Conservation (phyloP, 2,888 invertebrate species). For the Dioctria linearis region DNA sequence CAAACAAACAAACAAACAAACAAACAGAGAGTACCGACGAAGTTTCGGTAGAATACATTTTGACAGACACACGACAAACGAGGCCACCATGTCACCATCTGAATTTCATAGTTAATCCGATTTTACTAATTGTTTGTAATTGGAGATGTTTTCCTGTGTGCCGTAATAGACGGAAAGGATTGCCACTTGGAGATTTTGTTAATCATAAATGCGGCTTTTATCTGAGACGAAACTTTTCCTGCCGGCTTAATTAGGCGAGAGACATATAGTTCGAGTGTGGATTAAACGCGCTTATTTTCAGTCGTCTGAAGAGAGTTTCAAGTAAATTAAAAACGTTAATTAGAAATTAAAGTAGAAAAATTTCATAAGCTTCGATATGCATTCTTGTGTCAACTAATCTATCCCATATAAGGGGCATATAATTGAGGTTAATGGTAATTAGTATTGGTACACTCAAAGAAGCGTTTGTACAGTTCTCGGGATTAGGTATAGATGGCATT, state of each 20-base stretch:
- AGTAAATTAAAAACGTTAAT: no score
- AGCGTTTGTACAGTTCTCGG: no score
- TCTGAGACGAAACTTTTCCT: neutral
- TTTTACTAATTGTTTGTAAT: constrained; percentile 50
- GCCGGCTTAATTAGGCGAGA: constrained; percentile 3
- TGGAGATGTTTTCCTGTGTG: constrained; percentile 4
- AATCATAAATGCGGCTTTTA: neutral
- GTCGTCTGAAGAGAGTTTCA: no score
- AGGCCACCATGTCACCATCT: constrained; percentile 38
- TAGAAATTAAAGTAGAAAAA: no score
- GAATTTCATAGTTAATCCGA: constrained; percentile 47
- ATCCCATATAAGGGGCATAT: no score
- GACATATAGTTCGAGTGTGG: neutral
- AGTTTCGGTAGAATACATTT: constrained; percentile 5
- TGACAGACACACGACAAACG: constrained; percentile 22
- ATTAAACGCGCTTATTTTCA: neutral
- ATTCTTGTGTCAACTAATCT: no score
- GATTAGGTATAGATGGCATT: no score
- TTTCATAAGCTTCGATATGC: no score
- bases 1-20: neutral
- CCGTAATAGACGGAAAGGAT: constrained; percentile 29
- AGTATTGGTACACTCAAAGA: no score
- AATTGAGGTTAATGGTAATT: no score
- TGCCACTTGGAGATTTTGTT: constrained; percentile 22
- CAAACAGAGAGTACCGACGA: neutral